Evolutionary conservation across 2,113 vertebrate species (phyloP).

Genomic region (Mustela nigripes): DNA sequence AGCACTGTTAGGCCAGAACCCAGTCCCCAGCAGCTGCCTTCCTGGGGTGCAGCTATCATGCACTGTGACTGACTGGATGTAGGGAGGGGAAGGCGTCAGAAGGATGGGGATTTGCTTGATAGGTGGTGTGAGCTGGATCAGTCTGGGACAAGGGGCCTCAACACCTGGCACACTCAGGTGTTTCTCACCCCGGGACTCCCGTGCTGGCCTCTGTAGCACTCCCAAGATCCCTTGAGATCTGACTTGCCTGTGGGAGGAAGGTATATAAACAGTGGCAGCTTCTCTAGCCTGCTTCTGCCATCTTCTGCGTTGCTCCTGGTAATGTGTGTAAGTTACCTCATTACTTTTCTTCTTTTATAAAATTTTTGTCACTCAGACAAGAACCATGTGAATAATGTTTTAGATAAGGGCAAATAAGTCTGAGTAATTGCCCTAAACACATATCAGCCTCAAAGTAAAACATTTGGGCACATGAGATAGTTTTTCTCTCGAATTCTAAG

Average conservation of each 20-base stretch:
- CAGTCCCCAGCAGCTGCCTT: neutral
- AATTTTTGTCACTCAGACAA: neutral
- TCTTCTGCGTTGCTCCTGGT: fast-evolving
- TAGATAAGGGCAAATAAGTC: neutral
- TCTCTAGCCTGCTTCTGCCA: fast-evolving
- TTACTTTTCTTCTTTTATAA: conserved; percentile 10
- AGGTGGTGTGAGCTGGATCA: neutral
- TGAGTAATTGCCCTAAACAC: neutral
- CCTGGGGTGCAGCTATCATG: neutral
- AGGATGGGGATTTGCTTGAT: neutral
- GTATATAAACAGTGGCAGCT: neutral
- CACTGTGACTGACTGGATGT: neutral
- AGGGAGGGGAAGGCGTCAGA: neutral
- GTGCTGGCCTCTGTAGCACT: fast-evolving
- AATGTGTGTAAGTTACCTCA: neutral
- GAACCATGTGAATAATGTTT: neutral
- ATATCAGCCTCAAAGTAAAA: neutral
- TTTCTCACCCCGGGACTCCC: neutral
- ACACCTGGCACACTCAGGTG: neutral
- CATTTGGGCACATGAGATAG: neutral
- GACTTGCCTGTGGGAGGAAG: neutral
- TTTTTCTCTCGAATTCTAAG: neutral
- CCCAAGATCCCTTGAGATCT: neutral
- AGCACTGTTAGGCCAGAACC: no score
- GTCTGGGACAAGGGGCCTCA: no score